Conservation (phyloP, 1,140 invertebrate genomes). For the Monomorium pharaonis region DNA sequence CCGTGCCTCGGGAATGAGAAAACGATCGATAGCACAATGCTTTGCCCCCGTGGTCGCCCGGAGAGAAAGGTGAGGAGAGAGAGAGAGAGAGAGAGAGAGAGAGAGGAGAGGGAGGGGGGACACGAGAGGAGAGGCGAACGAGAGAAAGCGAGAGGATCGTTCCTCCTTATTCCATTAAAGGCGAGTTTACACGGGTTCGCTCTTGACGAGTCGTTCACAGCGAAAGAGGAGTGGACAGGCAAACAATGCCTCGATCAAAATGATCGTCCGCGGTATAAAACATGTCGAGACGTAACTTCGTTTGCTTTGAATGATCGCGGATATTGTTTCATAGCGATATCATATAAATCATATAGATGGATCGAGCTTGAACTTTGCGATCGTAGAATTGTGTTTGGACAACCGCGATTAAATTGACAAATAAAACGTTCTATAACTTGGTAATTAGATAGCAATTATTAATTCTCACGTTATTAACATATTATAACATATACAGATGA, state of each 20-base stretch:
- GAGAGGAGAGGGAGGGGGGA: not conserved
- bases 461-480: not conserved
- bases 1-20: conserved; percentile 65
- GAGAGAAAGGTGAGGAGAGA: conserved; percentile 60
- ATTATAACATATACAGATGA: not conserved
- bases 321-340: not conserved
- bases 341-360: not conserved
- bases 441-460: not conserved
- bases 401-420: not conserved
- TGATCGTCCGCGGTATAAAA: conserved; percentile 8
- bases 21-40: conserved; percentile 77
- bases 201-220: conserved; percentile 23
- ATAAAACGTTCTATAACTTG: not conserved
- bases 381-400: not conserved
- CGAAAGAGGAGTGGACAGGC: not conserved
- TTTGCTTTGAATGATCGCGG: not conserved
- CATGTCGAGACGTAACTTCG: not conserved
- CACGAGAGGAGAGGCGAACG: conserved; percentile 27
- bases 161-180: conserved; percentile 46
- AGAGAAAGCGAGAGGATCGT: conserved; percentile 33
- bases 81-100: conserved; percentile 46
- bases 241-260: conserved; percentile 13
- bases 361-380: not conserved
- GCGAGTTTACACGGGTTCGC: conserved; percentile 39
- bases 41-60: conserved; percentile 73